Evolutionary conservation across 2,888 invertebrate genomes (phyloP), one percentile per base, ranked within the genome.

Genomic region (Syritta pipiens): DNA sequence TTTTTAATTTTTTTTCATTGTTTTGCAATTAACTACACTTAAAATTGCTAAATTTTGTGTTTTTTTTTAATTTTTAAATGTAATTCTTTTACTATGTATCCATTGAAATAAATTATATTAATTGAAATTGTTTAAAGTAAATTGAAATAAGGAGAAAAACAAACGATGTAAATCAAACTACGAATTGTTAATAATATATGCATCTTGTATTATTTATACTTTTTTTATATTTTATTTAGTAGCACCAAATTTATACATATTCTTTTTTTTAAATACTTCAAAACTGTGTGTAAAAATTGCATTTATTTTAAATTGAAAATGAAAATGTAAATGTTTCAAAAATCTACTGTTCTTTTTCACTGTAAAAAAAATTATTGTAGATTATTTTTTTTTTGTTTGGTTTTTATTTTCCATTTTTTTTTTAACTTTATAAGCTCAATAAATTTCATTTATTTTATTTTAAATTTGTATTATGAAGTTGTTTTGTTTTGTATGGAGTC

Each of bases 191-290:
- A n/a, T 12, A 42, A 28, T 10, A 30, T 19, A 44, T 26, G 7
- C 17, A 55, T 57, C 9, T 12, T 32, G 12, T 35, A 32, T 49
- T 9, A 12, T 32, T 53, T 37, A 6, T 37, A 37, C 10, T 60
- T 42, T 51, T 35, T 32, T 32, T 30, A 69, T 44, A 44, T 42
- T 62, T 69, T 71, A 62, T 53, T 71, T 55, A 63, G 57, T 74
- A 74, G 74, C 65, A 74, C 74, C 74, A 74, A 74, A 71, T 63
- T 12, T 35, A 46, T 20, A 63, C 46, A 63, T 60, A 26, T 10
- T n/a, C n/a, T n/a, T n/a, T n/a, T n/a, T 37, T 46, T 53, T 37
- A 14, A 28, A 10, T 55, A 53, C 20, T 55, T 63, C 30, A 62
- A 72, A 62, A 63, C 46, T 26, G 32, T 46, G n/a, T n/a, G 48